These are phyloP conservation scores for Oxycera nigricornis DNA, from an alignment of 2,888 invertebrate species.

Conservation along the genomic window DNA sequence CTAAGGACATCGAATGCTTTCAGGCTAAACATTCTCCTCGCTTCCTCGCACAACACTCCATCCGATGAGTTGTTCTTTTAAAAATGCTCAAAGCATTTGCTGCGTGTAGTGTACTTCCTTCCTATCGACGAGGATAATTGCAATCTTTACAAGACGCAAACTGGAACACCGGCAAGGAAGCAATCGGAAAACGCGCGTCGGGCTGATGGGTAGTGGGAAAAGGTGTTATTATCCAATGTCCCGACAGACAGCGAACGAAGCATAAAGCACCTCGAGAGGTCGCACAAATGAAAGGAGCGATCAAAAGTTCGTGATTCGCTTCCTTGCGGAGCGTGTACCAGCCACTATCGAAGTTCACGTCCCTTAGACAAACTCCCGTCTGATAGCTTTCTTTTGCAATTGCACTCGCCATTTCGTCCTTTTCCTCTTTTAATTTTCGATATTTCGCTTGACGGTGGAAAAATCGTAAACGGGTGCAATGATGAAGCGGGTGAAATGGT, in stretches of 20 bases:
- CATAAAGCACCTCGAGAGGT: not conserved
- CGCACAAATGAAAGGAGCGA: not conserved
- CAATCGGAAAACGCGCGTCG: not conserved
- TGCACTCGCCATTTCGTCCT: not conserved
- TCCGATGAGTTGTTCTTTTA: not conserved
- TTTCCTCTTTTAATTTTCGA: slow-evolving; percentile 14
- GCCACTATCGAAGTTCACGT: not conserved
- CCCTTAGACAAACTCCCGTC: not conserved
- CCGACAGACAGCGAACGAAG: not conserved
- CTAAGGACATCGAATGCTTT: not conserved
- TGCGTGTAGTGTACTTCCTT: not conserved
- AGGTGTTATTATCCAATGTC: not conserved
- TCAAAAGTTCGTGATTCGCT: not conserved
- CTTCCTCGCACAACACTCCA: not conserved
- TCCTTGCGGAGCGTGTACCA: not conserved
- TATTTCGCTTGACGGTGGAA: slow-evolving; percentile 4
- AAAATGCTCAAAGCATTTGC: not conserved
- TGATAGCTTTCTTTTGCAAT: not conserved
- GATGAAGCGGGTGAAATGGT: too few species aligned
- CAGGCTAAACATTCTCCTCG: not conserved
- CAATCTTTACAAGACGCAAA: not conserved
- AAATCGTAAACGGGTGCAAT: too few species aligned
- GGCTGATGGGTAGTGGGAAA: too few species aligned
- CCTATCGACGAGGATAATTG: not conserved
- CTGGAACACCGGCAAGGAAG: not conserved